Percentiles rank a stretch among this genome's conserved stretches.
Evolutionary conservation across 2,113 vertebrate species (phyloP).

Genomic region (Alces alces): DNA sequence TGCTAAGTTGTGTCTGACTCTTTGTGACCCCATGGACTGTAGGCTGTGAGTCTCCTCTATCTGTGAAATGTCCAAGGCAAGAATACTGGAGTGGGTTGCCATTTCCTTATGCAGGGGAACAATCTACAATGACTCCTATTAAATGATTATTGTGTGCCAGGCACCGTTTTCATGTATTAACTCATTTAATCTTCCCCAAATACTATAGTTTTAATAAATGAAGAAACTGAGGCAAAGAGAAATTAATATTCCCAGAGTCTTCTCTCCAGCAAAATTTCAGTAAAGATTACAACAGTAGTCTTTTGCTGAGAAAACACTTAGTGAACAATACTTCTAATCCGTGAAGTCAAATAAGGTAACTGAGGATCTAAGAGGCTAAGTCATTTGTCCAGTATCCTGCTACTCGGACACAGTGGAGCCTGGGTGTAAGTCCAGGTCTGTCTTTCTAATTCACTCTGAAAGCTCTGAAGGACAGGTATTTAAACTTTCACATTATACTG

Average conservation of each 20-base stretch:
- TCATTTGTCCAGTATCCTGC: not conserved
- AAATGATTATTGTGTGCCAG: not conserved
- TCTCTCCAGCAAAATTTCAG: not conserved
- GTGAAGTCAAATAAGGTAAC: not conserved
- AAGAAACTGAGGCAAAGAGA: not conserved
- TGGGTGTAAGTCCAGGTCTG: not conserved
- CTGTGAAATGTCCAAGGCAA: not conserved
- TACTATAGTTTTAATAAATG: not conserved
- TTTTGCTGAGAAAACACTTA: not conserved
- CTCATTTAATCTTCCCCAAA: not conserved
- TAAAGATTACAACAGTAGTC: not conserved
- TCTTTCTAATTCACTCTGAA: not conserved
- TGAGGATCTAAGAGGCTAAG: not conserved
- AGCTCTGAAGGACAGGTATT: not conserved
- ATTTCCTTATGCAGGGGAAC: not conserved
- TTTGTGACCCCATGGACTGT: not conserved
- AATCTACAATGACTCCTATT: not conserved
- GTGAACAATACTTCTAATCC: not conserved
- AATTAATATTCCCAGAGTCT: not conserved
- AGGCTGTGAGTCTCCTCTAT: not conserved
- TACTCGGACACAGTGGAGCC: not conserved
- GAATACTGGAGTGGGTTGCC: not conserved
- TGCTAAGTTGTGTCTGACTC: not conserved
- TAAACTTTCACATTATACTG: not conserved
- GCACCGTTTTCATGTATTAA: not conserved